A percentile compares a stretch with the other conserved stretches of the same genome.
Conservation (phyloP, 2,113 vertebrate genomes). For the Pontoporia blainvillei region DNA sequence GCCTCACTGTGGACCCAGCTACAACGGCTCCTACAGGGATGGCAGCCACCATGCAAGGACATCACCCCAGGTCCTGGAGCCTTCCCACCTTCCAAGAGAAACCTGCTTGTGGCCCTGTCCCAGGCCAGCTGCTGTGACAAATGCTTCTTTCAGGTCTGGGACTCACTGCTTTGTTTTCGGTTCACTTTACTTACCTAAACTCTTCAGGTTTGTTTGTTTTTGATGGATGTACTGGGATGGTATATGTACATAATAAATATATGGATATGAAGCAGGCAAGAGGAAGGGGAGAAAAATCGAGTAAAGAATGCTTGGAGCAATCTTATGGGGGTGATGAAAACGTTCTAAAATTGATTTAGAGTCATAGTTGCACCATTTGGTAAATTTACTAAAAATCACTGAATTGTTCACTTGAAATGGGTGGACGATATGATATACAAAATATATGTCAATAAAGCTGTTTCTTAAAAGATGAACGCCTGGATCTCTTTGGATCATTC, state of each 20-base stretch:
- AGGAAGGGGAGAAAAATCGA: background rate
- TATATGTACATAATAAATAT: background rate
- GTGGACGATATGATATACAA: background rate
- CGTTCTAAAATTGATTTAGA: background rate
- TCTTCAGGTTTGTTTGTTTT: background rate
- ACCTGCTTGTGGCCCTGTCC: background rate
- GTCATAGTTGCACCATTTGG: background rate
- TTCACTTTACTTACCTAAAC: background rate
- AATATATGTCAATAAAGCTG: background rate
- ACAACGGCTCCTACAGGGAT: background rate
- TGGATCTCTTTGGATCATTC: background rate
- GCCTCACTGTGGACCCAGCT: background rate
- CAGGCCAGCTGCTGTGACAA: background rate
- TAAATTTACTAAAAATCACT: background rate
- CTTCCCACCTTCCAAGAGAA: background rate
- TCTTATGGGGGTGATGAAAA: background rate
- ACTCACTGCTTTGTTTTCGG: background rate
- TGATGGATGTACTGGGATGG: background rate
- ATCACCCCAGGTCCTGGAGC: background rate
- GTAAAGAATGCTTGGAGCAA: background rate
- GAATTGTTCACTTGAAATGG: background rate
- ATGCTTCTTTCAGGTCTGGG: background rate
- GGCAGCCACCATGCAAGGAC: background rate
- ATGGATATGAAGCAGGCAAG: background rate
- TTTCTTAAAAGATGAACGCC: background rate